These are phyloP conservation scores for Herpailurus yagouaroundi DNA, from an alignment of 2,113 vertebrate species.

Conservation along the genomic window DNA sequence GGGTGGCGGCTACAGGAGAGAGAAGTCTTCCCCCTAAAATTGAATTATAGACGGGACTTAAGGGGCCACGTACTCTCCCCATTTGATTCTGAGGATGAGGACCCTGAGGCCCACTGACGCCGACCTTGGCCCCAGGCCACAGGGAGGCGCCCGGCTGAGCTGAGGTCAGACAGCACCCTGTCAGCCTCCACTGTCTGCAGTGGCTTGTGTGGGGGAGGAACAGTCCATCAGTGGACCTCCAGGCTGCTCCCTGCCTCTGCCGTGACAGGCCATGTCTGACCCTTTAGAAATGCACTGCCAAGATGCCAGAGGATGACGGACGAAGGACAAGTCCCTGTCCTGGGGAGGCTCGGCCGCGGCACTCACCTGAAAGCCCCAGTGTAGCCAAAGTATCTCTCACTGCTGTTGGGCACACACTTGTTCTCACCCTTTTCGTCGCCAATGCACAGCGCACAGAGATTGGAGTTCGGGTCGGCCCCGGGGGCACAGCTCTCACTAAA, in stretches of 20 bases:
- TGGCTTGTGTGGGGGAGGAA: no score
- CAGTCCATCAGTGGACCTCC: not conserved
- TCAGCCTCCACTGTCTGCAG: not conserved
- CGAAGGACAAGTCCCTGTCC: fast-evolving
- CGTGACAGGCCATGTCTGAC: not conserved
- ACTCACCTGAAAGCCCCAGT: conserved; percentile 91
- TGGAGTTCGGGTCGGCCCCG: conserved; percentile 84
- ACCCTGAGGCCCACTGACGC: fast-evolving
- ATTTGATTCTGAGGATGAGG: not conserved
- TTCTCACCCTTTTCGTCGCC: conserved; percentile 66
- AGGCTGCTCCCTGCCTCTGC: not conserved
- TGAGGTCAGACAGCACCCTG: not conserved
- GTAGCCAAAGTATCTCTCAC: conserved; percentile 91
- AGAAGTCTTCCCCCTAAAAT: not conserved
- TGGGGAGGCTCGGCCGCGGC: fast-evolving
- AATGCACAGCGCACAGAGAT: conserved; percentile 89
- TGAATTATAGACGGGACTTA: not conserved
- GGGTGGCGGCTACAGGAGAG: not conserved
- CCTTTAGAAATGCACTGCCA: not conserved
- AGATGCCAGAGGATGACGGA: not conserved
- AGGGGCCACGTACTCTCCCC: not conserved
- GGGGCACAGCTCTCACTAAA: conserved; percentile 93
- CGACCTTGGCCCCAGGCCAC: not conserved
- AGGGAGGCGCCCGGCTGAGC: not conserved
- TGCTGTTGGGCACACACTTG: conserved; percentile 87